phyloP scores from a whole-genome alignment of 2,113 vertebrate species.

The Pseudonaja textilis region DNA sequence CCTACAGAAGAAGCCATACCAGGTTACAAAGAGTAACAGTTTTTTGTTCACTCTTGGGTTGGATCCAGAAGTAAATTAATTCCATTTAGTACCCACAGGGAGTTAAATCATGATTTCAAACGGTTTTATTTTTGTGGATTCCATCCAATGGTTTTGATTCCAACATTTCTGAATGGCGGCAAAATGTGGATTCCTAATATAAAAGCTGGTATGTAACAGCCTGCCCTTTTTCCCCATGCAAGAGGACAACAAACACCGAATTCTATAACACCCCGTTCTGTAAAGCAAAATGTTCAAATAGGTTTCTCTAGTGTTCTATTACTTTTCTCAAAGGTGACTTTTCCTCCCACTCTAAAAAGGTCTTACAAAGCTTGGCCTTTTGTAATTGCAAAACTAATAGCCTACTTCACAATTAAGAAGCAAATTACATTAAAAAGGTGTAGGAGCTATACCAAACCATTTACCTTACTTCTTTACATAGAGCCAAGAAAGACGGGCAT shows the following conservation, averaged over 20 bases:
- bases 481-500: background rate
- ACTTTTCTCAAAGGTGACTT: background rate
- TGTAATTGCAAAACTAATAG: background rate
- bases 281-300: background rate
- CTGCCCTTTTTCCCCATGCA: background rate
- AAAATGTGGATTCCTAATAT: background rate
- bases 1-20: background rate
- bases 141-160: background rate
- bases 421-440: background rate
- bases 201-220: background rate
- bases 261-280: background rate
- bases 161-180: background rate
- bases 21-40: background rate
- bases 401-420: background rate
- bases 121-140: background rate
- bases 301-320: background rate
- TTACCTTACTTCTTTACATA: background rate
- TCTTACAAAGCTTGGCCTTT: background rate
- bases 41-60: background rate
- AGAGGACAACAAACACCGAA: too few relatives aligned
- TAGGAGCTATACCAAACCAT: background rate
- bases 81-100: background rate
- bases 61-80: background rate
- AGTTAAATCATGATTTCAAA: background rate
- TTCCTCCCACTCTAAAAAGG: background rate